Conservation (phyloP, 2,888 invertebrate species). For the Ctenicera cuprea region DNA sequence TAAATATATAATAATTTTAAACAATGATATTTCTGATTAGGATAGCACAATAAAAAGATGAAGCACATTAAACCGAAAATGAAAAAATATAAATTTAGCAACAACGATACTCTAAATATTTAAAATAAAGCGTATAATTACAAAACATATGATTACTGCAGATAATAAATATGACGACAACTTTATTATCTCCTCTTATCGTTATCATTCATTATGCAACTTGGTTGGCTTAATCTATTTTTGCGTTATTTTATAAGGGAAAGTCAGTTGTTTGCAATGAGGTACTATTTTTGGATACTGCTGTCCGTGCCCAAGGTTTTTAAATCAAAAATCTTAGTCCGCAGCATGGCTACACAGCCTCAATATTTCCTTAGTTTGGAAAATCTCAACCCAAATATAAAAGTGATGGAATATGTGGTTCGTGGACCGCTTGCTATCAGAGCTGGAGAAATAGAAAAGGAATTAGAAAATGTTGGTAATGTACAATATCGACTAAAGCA, state of each 20-base stretch:
- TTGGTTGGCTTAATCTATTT: background rate
- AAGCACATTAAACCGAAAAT: too few species aligned
- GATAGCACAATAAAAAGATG: too few species aligned
- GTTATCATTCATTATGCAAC: too few species aligned
- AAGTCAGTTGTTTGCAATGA: background rate
- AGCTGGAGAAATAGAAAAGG: slow-evolving; percentile 95
- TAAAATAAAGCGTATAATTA: too few species aligned
- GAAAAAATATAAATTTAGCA: too few species aligned
- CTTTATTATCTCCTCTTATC: too few species aligned
- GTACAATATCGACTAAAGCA: too few species aligned
- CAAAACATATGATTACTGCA: too few species aligned
- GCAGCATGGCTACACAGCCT: slow-evolving; percentile 58
- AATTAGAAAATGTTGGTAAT: slow-evolving; percentile 82
- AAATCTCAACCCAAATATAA: slow-evolving; percentile 92
- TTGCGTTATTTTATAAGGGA: background rate
- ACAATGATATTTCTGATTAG: too few species aligned
- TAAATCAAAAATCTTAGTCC: background rate
- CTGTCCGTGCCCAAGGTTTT: background rate
- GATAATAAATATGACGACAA: too few species aligned
- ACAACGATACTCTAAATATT: too few species aligned
- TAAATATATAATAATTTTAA: too few species aligned
- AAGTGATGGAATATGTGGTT: slow-evolving; percentile 97
- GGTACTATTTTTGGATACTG: background rate
- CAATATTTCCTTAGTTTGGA: slow-evolving; percentile 73
- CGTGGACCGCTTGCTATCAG: slow-evolving; percentile 96